phyloP scores from a whole-genome alignment of 2,797 vertebrate genomes.

The Orientallactaga sibirica region DNA sequence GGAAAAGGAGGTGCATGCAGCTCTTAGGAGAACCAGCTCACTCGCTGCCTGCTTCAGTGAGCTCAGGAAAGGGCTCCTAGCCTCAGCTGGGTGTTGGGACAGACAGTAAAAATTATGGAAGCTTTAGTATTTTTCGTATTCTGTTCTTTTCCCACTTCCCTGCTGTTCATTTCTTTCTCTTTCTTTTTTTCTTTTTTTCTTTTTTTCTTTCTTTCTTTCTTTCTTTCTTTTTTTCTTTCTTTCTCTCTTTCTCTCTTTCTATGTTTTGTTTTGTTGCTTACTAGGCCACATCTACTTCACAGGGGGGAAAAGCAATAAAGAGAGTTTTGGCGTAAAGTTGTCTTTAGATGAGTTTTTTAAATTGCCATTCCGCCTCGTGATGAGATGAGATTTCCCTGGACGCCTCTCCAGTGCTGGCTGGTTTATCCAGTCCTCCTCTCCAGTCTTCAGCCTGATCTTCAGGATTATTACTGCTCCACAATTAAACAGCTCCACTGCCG shows the following conservation, averaged over 20 bases:
- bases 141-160: neutral
- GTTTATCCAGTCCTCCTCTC: neutral
- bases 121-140: neutral
- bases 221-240: neutral
- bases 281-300: neutral
- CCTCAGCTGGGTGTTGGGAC: neutral
- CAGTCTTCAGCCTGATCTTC: accelerated
- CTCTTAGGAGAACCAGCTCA: too few relatives aligned
- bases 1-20: neutral
- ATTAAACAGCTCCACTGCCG: accelerated
- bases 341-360: neutral
- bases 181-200: neutral
- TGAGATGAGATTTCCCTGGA: neutral
- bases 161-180: neutral
- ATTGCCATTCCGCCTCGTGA: neutral
- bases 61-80: neutral
- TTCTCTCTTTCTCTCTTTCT: neutral
- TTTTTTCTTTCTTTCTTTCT: neutral
- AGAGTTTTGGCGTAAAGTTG: neutral
- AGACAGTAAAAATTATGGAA: accelerated
- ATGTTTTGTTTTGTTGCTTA: neutral
- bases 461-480: accelerated
- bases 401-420: accelerated
- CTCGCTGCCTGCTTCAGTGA: neutral
- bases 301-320: neutral